A percentile compares a stretch with the other conserved stretches of the same genome.
These are phyloP conservation scores for Diachrysia chrysitis DNA, from an alignment of 2,888 invertebrate genomes.

Conservation along the genomic window DNA sequence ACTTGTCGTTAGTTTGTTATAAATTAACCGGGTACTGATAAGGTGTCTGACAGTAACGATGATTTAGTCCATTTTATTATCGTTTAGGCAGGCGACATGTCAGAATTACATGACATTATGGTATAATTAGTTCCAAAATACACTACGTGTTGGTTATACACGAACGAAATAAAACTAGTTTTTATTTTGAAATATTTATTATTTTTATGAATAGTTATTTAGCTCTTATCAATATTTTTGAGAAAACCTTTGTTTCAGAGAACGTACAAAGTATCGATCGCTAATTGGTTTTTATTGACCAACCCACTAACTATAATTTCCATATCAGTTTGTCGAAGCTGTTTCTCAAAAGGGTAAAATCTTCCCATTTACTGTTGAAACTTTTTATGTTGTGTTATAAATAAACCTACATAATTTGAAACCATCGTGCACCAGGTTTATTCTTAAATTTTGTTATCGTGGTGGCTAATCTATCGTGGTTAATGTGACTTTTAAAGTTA, in stretches of 20 bases:
- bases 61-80: neutral
- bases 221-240: slow-evolving; percentile 15
- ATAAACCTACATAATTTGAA: slow-evolving; percentile 31
- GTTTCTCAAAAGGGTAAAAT: slow-evolving; percentile 41
- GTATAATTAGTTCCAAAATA: neutral
- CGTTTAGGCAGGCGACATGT: neutral
- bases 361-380: slow-evolving; percentile 48
- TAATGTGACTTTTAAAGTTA: too few species aligned
- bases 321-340: slow-evolving; percentile 26
- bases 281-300: slow-evolving; percentile 34
- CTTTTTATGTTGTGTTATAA: slow-evolving; percentile 38
- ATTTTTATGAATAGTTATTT: neutral
- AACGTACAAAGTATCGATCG: slow-evolving; percentile 29
- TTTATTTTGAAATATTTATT: neutral
- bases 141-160: neutral
- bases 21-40: neutral
- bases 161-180: neutral
- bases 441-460: too few species aligned
- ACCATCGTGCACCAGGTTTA: slow-evolving; percentile 52
- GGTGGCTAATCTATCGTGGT: too few species aligned
- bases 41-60: neutral
- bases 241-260: slow-evolving; percentile 34
- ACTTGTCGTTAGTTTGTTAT: neutral
- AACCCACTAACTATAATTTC: slow-evolving; percentile 44
- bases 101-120: neutral